Evolutionary conservation across 2,888 invertebrate species (phyloP).

Genomic region (Harmothoe impar): DNA sequence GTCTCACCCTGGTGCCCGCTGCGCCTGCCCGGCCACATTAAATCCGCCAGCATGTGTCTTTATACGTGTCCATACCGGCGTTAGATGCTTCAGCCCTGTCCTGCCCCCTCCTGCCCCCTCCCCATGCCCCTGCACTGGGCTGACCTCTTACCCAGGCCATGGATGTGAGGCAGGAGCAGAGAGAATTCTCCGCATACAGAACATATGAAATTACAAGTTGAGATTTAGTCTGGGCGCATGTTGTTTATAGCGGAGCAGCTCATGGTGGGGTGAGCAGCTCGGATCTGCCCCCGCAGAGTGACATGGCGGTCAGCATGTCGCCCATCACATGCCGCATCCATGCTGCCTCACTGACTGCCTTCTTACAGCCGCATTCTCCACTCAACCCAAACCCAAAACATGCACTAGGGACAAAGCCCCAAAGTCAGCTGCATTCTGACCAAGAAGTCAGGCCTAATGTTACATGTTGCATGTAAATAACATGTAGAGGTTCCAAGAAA

Average conservation of each 20-base stretch:
- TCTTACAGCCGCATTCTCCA: neutral
- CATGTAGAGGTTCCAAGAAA: no score
- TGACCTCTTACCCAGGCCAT: neutral
- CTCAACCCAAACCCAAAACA: neutral
- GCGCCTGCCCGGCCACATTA: constrained; percentile 3
- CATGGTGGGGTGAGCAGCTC: neutral
- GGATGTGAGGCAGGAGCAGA: neutral
- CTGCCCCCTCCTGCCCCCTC: neutral
- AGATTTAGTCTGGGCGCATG: constrained; percentile 46
- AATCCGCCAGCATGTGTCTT: constrained; percentile 41
- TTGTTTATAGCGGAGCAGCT: constrained; percentile 26
- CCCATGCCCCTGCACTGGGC: constrained; percentile 12
- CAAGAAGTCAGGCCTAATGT: neutral
- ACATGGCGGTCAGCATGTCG: constrained; percentile 3
- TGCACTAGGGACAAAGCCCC: neutral
- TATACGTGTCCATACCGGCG: constrained; percentile 10
- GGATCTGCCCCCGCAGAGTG: neutral
- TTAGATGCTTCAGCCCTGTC: neutral
- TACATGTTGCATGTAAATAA: neutral
- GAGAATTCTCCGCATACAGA: constrained; percentile 25
- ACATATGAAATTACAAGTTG: constrained; percentile 48
- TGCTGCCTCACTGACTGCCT: neutral
- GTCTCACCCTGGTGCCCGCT: neutral
- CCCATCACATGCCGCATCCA: constrained; percentile 25
- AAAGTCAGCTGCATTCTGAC: neutral